phyloP scores from a whole-genome alignment of 2,113 vertebrate genomes.

The Spilogale gracilis region DNA sequence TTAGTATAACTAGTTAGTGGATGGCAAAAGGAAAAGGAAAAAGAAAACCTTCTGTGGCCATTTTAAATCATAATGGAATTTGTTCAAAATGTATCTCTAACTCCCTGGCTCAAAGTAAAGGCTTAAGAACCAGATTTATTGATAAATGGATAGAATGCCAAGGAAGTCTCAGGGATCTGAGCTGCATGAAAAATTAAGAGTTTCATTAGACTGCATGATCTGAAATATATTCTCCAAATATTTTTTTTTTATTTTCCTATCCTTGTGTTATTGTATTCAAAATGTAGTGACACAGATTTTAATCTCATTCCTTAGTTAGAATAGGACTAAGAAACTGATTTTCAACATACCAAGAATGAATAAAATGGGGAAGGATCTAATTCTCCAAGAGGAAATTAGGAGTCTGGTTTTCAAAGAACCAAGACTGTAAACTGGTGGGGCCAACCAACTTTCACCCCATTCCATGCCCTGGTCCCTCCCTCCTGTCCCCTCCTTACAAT shows the following conservation, averaged over 20 bases:
- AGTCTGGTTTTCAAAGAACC: neutral
- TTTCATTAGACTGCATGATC: neutral
- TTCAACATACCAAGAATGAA: neutral
- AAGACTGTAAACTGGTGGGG: neutral
- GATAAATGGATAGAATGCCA: neutral
- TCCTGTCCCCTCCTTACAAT: accelerated
- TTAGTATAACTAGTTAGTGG: neutral
- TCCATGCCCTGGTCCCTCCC: neutral
- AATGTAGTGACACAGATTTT: neutral
- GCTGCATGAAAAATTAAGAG: neutral
- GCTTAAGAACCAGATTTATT: neutral
- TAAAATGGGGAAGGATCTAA: neutral
- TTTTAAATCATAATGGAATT: neutral
- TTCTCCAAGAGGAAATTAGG: neutral
- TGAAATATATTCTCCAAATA: neutral
- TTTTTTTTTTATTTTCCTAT: neutral
- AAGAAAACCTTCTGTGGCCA: neutral
- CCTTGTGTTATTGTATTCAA: neutral
- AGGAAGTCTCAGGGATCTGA: neutral
- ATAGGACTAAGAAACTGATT: neutral
- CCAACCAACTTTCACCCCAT: neutral
- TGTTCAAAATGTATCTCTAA: neutral
- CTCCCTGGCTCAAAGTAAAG: neutral
- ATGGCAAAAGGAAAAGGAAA: neutral
- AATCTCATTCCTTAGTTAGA: neutral